Conservation (phyloP, 2,797 vertebrate genomes). For the Hippoglossus hippoglossus region DNA sequence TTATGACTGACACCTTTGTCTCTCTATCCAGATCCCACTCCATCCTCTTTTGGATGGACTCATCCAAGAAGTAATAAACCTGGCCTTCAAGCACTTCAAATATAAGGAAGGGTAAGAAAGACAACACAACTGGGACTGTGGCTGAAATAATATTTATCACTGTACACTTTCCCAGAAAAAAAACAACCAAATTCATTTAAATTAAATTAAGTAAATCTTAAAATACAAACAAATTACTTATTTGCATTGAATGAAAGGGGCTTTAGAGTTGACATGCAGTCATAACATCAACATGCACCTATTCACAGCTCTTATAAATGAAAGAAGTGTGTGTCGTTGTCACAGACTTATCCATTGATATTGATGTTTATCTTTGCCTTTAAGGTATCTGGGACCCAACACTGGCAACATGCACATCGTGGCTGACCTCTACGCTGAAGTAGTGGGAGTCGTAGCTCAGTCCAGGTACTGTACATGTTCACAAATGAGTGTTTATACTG, state of each 20-base stretch:
- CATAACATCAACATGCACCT: no score
- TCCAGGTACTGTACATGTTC: slow-evolving; percentile 86
- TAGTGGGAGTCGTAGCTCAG: slow-evolving; percentile 96
- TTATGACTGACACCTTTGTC: slow-evolving; percentile 8
- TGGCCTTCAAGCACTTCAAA: slow-evolving; percentile 99
- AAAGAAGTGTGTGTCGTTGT: not conserved
- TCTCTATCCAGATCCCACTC: slow-evolving; percentile 92
- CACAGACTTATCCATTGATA: not conserved
- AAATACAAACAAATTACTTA: no score
- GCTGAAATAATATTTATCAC: not conserved
- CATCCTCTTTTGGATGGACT: slow-evolving; percentile 97
- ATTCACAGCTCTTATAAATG: not conserved
- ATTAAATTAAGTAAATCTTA: no score
- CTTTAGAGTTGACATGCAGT: no score
- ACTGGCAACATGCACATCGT: slow-evolving; percentile 99
- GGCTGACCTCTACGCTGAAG: slow-evolving; percentile 97
- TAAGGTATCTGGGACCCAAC: slow-evolving; percentile 97
- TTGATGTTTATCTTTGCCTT: slow-evolving; percentile 13
- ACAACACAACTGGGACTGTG: not conserved
- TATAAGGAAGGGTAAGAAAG: slow-evolving; percentile 96
- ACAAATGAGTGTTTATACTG: slow-evolving; percentile 12
- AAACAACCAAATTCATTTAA: no score
- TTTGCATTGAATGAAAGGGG: no score
- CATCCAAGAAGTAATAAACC: slow-evolving; percentile 96
- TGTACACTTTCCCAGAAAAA: no score